Percentiles rank a stretch among this genome's conserved stretches.
Evolutionary conservation across 2,113 vertebrate genomes (phyloP).

Genomic region (Mohoua ochrocephala): DNA sequence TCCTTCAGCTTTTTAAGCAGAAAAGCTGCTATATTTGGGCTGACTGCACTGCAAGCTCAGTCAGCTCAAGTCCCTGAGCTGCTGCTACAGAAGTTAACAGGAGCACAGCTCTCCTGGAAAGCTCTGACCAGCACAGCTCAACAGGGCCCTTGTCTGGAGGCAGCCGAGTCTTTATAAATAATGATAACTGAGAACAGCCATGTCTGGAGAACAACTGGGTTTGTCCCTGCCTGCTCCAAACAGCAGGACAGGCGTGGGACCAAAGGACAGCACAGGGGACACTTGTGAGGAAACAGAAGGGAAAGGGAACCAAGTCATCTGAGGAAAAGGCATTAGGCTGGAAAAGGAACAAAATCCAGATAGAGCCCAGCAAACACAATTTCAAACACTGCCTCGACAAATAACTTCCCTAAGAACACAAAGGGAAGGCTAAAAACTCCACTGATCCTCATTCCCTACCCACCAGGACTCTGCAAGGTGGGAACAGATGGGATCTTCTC

Average conservation of each 20-base stretch:
- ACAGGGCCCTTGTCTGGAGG: not conserved
- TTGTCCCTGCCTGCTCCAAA: not conserved
- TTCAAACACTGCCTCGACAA: not conserved
- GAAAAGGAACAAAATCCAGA: not conserved
- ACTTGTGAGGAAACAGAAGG: not conserved
- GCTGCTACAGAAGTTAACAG: rapidly evolving
- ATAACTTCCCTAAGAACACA: not conserved
- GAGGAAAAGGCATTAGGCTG: not conserved
- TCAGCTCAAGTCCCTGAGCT: rapidly evolving
- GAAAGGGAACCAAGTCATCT: not conserved
- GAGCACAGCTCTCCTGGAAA: not conserved
- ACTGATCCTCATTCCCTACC: not conserved
- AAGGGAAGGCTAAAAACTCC: not conserved
- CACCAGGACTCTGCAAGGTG: not conserved
- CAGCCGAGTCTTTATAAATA: rapidly evolving
- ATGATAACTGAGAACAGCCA: rapidly evolving
- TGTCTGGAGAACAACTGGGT: rapidly evolving
- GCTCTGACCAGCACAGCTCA: not conserved
- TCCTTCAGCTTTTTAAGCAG: not conserved
- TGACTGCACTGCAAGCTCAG: not conserved
- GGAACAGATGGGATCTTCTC: not conserved
- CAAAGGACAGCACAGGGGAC: not conserved
- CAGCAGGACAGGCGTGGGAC: rapidly evolving
- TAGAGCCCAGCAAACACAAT: not conserved
- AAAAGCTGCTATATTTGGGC: not conserved